Base-by-base conservation (phyloP, 2,797 vertebrate species). In the Apogon hyalosoma region DNA sequence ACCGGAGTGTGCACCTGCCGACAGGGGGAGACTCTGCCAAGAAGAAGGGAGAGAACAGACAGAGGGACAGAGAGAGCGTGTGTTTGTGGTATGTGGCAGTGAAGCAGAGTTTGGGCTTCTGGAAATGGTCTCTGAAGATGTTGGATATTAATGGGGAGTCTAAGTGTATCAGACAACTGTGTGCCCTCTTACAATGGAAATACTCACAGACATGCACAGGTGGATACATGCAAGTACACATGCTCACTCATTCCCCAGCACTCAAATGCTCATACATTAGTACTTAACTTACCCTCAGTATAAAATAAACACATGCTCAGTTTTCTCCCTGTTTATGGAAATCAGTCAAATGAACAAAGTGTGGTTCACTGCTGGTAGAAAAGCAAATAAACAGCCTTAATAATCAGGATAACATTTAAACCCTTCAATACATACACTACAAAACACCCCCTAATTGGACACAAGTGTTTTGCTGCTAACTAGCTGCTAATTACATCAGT, bases 1-100 rank as follows among this genome's bases (percentile, higher is more conserved):
- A 82, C 86, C 76, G 43, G 79, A 80, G 84, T 7, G 76, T 85
- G 85, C 95, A 95, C 94, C 94, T 96, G 95, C 92, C 89, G 88
- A 81, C 79, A 90, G 85, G 81, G 89, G 82, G 77, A 87, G 88
- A 84, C 69, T 58, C 63, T 84, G 94, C 94, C 94, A 93, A 91
- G 83, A 11, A 57, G 39, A 50, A 28, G 48, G 62, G 85, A 77
- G 77, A 59, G 62, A 47, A 53, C 19, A 60, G 69, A 42, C 62
- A 59, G 46, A 46, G 69, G 46, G 63, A 49, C 43, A 47, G 57
- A 41, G 61, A 51, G 58, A 33, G 33, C 40, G 33, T 24, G 69
- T 77, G 60, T 68, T 66, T 63, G 64, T 74, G 65, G 66, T 69
- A 42, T 53, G 67, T 73, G 74, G 45, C 43, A 76, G 68, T 42